These are phyloP conservation scores for Crypturellus undulatus DNA, from an alignment of 2,113 vertebrate species.

Conservation along the genomic window DNA sequence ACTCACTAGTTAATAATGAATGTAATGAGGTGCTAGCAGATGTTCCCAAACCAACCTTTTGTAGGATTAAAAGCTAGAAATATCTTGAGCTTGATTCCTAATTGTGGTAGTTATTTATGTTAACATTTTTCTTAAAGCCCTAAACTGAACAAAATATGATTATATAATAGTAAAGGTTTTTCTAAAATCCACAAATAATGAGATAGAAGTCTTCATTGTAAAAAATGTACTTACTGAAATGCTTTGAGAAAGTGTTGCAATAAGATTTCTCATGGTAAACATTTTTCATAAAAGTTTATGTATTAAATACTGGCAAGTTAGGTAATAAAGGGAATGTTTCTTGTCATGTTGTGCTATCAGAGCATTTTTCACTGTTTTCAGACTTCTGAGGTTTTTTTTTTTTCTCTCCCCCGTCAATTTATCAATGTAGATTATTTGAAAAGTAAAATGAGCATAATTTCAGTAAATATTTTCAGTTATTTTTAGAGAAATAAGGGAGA, in stretches of 20 bases:
- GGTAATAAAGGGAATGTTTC: background rate
- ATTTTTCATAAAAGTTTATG: background rate
- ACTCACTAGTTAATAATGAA: background rate
- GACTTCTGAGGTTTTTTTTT: background rate
- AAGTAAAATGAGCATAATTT: background rate
- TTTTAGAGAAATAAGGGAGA: slow-evolving; percentile 24
- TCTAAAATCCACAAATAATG: background rate
- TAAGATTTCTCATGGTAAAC: background rate
- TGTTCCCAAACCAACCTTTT: background rate
- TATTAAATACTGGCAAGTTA: slow-evolving; percentile 9
- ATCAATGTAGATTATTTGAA: background rate
- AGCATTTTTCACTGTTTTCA: background rate
- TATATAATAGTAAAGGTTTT: background rate
- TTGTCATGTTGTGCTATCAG: background rate
- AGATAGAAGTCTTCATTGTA: background rate
- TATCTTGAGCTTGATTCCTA: background rate
- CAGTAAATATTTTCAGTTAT: slow-evolving; percentile 17
- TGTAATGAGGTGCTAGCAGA: background rate
- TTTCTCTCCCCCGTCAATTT: slow-evolving; percentile 14
- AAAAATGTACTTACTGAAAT: background rate
- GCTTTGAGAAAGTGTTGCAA: background rate
- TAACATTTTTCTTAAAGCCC: background rate
- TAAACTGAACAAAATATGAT: background rate
- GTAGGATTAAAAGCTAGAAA: background rate
- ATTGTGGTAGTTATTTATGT: background rate